These are phyloP conservation scores for Carcharodon carcharias DNA, from an alignment of 2,797 vertebrate species.

Conservation along the genomic window DNA sequence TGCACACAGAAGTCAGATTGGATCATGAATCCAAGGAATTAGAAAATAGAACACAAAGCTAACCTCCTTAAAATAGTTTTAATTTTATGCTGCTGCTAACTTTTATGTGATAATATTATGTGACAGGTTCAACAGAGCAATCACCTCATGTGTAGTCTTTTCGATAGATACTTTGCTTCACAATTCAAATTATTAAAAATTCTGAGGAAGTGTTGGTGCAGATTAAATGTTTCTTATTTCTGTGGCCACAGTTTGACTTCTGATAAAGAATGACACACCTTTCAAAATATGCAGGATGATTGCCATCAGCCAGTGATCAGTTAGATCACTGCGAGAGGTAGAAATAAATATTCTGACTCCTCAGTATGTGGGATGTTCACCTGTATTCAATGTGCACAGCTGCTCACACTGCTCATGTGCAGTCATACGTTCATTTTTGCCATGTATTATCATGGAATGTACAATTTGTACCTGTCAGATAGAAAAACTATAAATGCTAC, in stretches of 20 bases:
- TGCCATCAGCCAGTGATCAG: background rate
- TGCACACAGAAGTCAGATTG: background rate
- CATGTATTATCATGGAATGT: background rate
- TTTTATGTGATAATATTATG: background rate
- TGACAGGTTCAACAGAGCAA: background rate
- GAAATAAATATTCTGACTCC: background rate
- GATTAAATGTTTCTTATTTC: background rate
- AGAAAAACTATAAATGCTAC: background rate
- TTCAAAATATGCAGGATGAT: background rate
- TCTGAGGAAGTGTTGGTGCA: background rate
- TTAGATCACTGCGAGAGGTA: background rate
- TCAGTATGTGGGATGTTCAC: background rate
- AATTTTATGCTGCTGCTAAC: background rate
- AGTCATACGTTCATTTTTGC: background rate
- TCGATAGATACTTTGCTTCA: background rate
- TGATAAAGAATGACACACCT: background rate
- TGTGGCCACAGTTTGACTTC: background rate
- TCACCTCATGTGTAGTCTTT: background rate
- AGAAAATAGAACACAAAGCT: background rate
- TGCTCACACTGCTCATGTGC: background rate
- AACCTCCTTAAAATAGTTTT: slow-evolving; percentile 8
- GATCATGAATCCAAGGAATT: background rate
- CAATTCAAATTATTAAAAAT: slow-evolving; percentile 20
- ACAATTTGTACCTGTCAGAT: background rate
- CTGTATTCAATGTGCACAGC: background rate